These are phyloP conservation scores for Mormoops blainvillei DNA, from an alignment of 2,113 vertebrate genomes.

Conservation along the genomic window DNA sequence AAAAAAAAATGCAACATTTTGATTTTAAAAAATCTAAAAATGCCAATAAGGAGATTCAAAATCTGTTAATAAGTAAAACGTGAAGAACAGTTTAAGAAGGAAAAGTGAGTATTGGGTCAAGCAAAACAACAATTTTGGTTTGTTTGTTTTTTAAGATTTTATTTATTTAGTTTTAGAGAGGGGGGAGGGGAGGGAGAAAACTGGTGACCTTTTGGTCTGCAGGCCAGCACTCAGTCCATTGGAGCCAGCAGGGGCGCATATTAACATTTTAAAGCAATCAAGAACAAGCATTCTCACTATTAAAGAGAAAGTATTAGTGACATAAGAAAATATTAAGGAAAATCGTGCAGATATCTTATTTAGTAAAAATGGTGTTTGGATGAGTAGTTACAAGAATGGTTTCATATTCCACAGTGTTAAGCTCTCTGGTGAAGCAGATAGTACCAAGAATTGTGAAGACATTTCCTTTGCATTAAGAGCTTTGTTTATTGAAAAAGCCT, in stretches of 20 bases:
- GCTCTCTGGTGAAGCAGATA: background rate
- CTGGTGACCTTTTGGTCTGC: too few species aligned
- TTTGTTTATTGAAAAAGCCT: conserved; percentile 6
- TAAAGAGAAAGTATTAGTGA: conserved; percentile 4
- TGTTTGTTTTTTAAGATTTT: too few species aligned
- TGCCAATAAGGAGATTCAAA: background rate
- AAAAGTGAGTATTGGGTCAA: background rate
- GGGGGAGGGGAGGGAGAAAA: too few species aligned
- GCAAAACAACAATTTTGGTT: background rate
- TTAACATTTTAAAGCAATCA: background rate
- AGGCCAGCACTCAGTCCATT: too few species aligned
- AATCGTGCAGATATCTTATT: background rate
- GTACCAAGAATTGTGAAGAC: background rate
- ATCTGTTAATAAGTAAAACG: conserved; percentile 17
- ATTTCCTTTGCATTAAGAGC: conserved; percentile 18
- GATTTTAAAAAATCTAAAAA: background rate
- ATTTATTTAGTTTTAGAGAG: too few species aligned
- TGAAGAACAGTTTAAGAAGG: background rate
- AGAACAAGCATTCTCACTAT: conserved; percentile 1
- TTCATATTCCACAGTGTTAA: background rate
- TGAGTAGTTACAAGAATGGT: background rate
- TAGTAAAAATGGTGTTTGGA: background rate
- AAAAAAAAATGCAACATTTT: background rate
- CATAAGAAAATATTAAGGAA: background rate
- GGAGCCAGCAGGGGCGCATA: background rate